Base-by-base conservation (phyloP, 2,888 invertebrate species). In the Eilema griseolum region DNA sequence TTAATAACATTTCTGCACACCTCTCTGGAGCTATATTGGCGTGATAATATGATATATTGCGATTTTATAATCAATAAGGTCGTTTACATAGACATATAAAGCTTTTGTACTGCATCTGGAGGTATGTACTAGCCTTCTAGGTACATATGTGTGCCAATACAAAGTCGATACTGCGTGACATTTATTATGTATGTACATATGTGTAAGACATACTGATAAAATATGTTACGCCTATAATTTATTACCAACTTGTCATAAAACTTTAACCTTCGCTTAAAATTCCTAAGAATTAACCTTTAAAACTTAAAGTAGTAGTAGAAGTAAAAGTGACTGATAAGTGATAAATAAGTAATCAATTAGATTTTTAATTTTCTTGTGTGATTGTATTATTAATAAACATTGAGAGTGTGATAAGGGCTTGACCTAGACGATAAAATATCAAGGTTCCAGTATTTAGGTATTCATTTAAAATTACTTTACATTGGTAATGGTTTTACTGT, bases 381-480 rank as follows among this genome's bases (percentile, higher is more conserved):
- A n/a, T 52, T 52, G n/a, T 52, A 20, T 46, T 46, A 52, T n/a
- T n/a, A 52, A 52, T 52, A n/a, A 52, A 52, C n/a, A 52, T 20
- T n/a, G 10, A n/a, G 46, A 46, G 52, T n/a, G 52, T 52, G 52
- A 52, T 52, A 52, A 52, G n/a, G n/a, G n/a, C n/a, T 52, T 52
- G 52, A 52, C n/a, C 52, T 52, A 52, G 52, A 52, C 52, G 52
- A 52, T 52, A 52, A 52, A n/a, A 52, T 52, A 52, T 52, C 52
- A 52, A 52, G 52, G 52, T n/a, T 52, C 52, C 52, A 52, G 52
- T n/a, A 8, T 8, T 20, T 46, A 20, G 16, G 46, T 52, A n/a
- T 52, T n/a, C 7, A 52, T n/a, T 52, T n/a, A 52, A 52, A 52
- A 52, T 52, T 7, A 52, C 20, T n/a, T n/a, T 8, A 52, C 8